Evolutionary conservation across 1,140 invertebrate genomes (phyloP), one percentile per base, ranked within the genome.

Genomic region (Hylaeus anthracinus): DNA sequence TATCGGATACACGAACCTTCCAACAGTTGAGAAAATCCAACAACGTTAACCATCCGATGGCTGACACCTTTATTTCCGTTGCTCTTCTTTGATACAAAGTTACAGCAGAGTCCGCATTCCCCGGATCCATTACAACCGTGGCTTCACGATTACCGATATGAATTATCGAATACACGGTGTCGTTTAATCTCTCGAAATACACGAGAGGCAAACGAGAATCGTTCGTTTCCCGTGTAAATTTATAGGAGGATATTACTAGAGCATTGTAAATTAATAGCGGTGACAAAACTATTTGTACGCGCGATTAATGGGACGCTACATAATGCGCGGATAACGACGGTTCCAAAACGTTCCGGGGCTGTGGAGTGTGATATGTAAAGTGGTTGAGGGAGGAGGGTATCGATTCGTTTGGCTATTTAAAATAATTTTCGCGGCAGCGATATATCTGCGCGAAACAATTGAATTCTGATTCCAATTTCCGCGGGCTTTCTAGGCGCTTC

Each of bases 201-300:
- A 12, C 14, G 58, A 43, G 39, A 45, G 14, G 48, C 66, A 5
- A 39, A 10, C 15, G 1, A 5, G 37, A 14, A 12, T 15, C 39
- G 48, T 39, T 3, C 26, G 15, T 53, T 26, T 37, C 39, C 39
- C n/a, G 8, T 4, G 48, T 12, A 1, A 72, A 79, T 79, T 79
- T 72, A 79, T 79, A 45, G 51, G 2, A 1, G 60, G 76, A 56
- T 79, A 72, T 72, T 79, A 55, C 60, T 37, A 56, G 51, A 63
- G 70, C 76, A 72, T 72, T 72, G 61, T 72, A 79, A 79, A 79
- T 79, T 72, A 79, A 72, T 79, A 79, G 69, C 76, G 41, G 60
- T 15, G 60, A 79, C 76, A 72, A 72, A 79, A 79, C 76, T 79
- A 79, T 79, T 79, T 72, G 76, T 48, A 48, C 39, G 39, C 5